Evolutionary conservation across 2,113 vertebrate species (phyloP), one percentile per base, ranked within the genome.

Genomic region (Engystomops pustulosus): DNA sequence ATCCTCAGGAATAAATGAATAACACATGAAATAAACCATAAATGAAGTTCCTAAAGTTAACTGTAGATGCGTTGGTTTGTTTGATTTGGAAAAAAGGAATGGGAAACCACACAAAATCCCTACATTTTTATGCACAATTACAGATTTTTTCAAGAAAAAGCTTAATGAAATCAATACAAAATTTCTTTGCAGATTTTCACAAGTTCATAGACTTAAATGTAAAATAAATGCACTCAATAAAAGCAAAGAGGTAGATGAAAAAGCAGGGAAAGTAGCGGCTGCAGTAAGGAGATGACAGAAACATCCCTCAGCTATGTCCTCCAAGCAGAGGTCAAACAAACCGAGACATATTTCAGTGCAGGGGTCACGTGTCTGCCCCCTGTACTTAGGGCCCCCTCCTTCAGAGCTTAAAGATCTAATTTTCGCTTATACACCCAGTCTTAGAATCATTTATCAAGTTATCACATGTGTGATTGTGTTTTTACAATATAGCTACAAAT

Each of bases 321-420:
- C 41, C 58, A 77, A 38, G 58, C 55, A 84, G 38, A 77, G 81
- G 81, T 84, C 81, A 84, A 36, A 77, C 53, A 53, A 84, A 84
- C 71, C 25, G 72, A 68, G 41, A 76, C 65, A 84, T 77, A 77
- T 58, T 38, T 84, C 14, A 25, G n/a, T 53, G 20, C 30, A 18
- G 23, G 77, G 44, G 72, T 67, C 23, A 68, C 9, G n/a, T 51
- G 27, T 27, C 70, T 69, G 25, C 7, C 18, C 44, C 7, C 34
- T 9, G 9, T n/a, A 30, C 12, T 27, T 18, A 51, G 38, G 25
- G 1, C 1, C 4, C 36, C 23, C 23, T 53, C 14, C 10, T 30
- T 6, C 1, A 14, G 15, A 38, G 5, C 8, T 79, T 65, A n/a
- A 8, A 9, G 1, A 30, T 4, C 20, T 41, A 41, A 34, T 80